Evolutionary conservation across 2,113 vertebrate genomes (phyloP).

Genomic region (Pterocles orientalis): DNA sequence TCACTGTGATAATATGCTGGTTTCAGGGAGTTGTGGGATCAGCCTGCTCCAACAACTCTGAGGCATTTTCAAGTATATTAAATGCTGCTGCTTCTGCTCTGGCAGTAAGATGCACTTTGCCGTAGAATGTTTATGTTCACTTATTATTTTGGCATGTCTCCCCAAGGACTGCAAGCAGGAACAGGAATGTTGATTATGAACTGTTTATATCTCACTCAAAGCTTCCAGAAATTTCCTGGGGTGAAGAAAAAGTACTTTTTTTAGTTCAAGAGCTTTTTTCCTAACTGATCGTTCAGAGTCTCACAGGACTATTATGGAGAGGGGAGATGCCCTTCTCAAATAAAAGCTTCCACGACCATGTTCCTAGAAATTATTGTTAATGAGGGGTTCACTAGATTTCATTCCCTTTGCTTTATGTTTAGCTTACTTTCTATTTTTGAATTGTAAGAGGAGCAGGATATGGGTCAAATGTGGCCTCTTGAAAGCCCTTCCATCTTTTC

Average conservation of each 20-base stretch:
- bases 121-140: slow-evolving; percentile 17
- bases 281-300: background rate
- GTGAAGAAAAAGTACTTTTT: background rate
- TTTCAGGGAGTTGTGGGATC: slow-evolving; percentile 4
- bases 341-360: background rate
- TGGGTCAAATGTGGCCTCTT: background rate
- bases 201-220: background rate
- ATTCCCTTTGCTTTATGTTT: background rate
- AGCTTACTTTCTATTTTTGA: background rate
- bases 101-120: slow-evolving; percentile 8
- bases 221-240: slow-evolving; percentile 16
- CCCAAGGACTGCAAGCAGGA: background rate
- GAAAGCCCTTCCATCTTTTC: background rate
- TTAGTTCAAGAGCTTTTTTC: background rate
- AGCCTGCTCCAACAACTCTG: slow-evolving; percentile 18
- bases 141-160: slow-evolving; percentile 43
- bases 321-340: background rate
- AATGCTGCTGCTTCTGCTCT: slow-evolving; percentile 13
- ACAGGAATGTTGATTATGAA: slow-evolving; percentile 47
- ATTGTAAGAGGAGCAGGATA: background rate
- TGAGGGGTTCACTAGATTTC: background rate
- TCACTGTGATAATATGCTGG: slow-evolving; percentile 22
- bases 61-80: background rate
- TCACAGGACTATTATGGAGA: background rate
- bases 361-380: background rate